phyloP scores from a whole-genome alignment of 1,140 invertebrate genomes.

The Dendroctonus valens region DNA sequence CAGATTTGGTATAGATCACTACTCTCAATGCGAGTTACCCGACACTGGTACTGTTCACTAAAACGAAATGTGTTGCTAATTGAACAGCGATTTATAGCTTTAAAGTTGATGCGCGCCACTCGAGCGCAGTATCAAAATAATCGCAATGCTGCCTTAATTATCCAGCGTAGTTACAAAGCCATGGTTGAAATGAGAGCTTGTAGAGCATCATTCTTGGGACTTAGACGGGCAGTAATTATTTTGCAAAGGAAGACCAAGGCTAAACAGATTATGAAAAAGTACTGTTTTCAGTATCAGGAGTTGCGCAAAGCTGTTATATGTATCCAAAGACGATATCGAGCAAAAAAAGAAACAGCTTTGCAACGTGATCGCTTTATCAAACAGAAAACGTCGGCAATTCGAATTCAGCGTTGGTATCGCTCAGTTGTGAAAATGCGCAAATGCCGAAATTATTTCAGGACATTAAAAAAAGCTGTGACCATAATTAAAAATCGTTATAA shows the following conservation, averaged over 20 bases:
- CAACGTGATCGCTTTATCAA: too few species aligned
- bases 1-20: slow-evolving; percentile 51
- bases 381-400: too few species aligned
- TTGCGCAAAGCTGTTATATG: too few species aligned
- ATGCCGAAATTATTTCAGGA: slow-evolving; percentile 1
- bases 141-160: neutral
- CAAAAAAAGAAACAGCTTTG: too few species aligned
- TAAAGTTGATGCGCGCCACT: slow-evolving; percentile 3
- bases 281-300: slow-evolving; percentile 34
- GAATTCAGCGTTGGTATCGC: too few species aligned
- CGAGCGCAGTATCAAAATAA: too few species aligned
- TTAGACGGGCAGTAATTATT: slow-evolving; percentile 39
- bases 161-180: slow-evolving; percentile 47
- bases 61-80: slow-evolving; percentile 45
- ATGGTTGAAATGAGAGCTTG: slow-evolving; percentile 3
- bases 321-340: too few species aligned
- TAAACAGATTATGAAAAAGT: slow-evolving; percentile 46
- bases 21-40: slow-evolving; percentile 47
- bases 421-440: too few species aligned
- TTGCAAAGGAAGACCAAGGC: slow-evolving; percentile 45
- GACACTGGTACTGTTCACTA: slow-evolving; percentile 49
- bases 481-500: slow-evolving; percentile 54
- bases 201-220: slow-evolving; percentile 41
- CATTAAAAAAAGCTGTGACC: slow-evolving; percentile 26
- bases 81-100: slow-evolving; percentile 43